Evolutionary conservation across 2,797 vertebrate genomes (phyloP).

Genomic region (Carapus acus): DNA sequence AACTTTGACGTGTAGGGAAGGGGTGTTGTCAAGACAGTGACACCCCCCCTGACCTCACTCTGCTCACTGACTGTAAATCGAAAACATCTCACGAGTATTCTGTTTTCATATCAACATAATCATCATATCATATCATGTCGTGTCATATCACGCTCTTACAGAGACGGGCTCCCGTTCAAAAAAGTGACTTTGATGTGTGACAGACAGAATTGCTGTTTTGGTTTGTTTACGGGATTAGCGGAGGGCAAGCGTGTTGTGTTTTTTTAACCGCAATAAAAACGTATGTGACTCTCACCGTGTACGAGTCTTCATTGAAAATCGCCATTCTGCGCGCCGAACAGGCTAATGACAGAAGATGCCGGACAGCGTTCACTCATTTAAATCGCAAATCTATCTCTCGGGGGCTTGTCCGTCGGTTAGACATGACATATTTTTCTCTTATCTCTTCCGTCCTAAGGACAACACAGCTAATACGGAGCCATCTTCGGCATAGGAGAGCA

Average conservation of each 20-base stretch:
- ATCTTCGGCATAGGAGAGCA: conserved; percentile 10
- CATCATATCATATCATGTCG: no score
- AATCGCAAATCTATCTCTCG: background rate
- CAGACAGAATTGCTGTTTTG: no score
- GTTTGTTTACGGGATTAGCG: no score
- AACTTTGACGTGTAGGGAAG: background rate
- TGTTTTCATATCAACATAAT: no score
- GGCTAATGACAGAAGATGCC: background rate
- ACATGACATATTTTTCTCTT: background rate
- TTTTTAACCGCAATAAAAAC: background rate
- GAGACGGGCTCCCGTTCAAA: no score
- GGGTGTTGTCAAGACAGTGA: no score
- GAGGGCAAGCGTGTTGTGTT: no score
- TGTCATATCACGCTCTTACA: no score
- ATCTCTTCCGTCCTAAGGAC: background rate
- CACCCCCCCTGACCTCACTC: no score
- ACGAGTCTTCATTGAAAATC: conserved; percentile 24
- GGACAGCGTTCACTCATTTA: background rate
- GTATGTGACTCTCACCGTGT: conserved; percentile 59
- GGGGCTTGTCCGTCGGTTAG: background rate
- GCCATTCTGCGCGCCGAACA: conserved; percentile 37
- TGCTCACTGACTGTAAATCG: no score
- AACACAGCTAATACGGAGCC: background rate
- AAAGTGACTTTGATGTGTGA: no score
- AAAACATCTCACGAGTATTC: no score